Base-by-base conservation (phyloP, 2,888 invertebrate species). In the Eupeodes luniger region DNA sequence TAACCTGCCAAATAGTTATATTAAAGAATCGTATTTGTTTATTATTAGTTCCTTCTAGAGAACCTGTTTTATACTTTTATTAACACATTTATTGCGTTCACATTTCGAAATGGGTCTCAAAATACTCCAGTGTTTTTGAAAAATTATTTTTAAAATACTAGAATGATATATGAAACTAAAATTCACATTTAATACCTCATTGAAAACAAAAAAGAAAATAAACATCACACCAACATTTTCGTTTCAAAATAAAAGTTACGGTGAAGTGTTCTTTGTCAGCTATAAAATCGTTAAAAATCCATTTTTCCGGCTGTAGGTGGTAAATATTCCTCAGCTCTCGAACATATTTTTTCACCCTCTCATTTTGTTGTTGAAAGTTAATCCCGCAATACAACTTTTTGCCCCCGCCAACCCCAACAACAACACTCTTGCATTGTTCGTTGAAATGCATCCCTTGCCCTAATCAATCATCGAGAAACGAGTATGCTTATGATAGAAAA, bases 401-500 rank as follows among this genome's bases (percentile, higher is more conserved):
- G 27, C 27, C 19, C 1, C 72, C n/a, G 47, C 1, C 47, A 36
- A 5, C 40, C 7, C 4, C 47, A 53, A 27, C 27, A 27, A 27
- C 27, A 27, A 27, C 27, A 27, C 27, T 27, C 36, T 53, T n/a
- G 12, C 72, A 72, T 12, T n/a, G 44, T 59, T 27, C 36, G 49
- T 47, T 57, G 59, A 47, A 59, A n/a, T 72, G 72, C 72, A 72
- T 72, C 27, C 19, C 34, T 49, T 59, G 10, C 47, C 44, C 59
- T 72, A 72, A 72, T 72, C 72, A 72, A 72, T 72, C 72, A 72
- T 72, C 47, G 67, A 49, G 27, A 59, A 27, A 40, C 40, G 59
- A 59, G 59, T 59, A 27, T 72, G 72, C 72, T 72, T 7, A 3
- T 72, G 59, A 72, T 72, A 19, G 57, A 57, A 59, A 5, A 59